Conservation (phyloP, 2,888 invertebrate species). For the Copidosoma aretas region DNA sequence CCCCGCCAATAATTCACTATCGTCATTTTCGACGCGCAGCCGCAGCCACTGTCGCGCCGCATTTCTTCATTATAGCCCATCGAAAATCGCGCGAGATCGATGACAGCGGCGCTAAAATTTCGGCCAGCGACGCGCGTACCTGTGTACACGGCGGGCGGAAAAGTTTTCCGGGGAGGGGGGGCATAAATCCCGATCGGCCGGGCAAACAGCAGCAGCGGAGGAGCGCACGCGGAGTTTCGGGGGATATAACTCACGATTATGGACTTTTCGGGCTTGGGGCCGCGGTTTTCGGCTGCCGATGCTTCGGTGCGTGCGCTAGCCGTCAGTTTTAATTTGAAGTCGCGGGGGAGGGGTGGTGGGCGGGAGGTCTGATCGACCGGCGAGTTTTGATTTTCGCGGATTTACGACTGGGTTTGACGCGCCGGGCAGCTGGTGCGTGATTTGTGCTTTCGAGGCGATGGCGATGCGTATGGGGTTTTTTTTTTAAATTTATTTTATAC, state of each 20-base stretch:
- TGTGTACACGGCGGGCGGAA: too few species aligned
- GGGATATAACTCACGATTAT: constrained; percentile 56
- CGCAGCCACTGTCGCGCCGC: not conserved
- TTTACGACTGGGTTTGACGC: constrained; percentile 50
- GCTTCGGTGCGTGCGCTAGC: constrained; percentile 43
- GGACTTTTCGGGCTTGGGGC: not conserved
- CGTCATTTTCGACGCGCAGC: constrained; percentile 30
- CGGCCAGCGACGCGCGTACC: too few species aligned
- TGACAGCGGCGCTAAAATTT: constrained; percentile 12
- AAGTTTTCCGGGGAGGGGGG: too few species aligned
- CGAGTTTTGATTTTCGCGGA: constrained; percentile 57
- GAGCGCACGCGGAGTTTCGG: too few species aligned
- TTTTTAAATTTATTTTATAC: too few species aligned
- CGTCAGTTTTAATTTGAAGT: constrained; percentile 61
- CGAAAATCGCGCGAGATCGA: constrained; percentile 35
- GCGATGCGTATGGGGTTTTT: too few species aligned
- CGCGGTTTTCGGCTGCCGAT: constrained; percentile 40
- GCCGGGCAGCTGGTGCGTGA: constrained; percentile 36
- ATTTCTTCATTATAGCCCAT: constrained; percentile 37
- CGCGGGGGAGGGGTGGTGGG: constrained; percentile 16
- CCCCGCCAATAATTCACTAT: constrained; percentile 34
- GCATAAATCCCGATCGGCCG: constrained; percentile 35
- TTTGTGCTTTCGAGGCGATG: too few species aligned
- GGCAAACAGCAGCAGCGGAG: constrained; percentile 47
- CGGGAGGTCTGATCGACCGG: too few species aligned